A percentile compares a stretch with the other conserved stretches of the same genome.
Conservation (phyloP, 2,888 invertebrate genomes). For the Phlogophora meticulosa region DNA sequence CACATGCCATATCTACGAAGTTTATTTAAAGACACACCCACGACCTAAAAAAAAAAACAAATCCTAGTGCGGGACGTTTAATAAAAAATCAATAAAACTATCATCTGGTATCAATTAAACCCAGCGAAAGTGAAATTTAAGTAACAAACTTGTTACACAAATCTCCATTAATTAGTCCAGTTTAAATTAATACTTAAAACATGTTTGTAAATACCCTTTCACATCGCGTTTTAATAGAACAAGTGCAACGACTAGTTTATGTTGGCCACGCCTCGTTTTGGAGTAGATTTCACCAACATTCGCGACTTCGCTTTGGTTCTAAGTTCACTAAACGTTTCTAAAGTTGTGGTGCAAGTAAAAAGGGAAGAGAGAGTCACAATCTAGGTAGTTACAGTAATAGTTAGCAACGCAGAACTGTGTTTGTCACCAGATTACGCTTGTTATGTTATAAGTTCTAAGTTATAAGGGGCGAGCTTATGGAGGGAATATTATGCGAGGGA, state of each 20-base stretch:
- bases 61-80: too few relatives aligned
- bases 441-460: too few relatives aligned
- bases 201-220: slow-evolving; percentile 70
- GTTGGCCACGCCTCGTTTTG: slow-evolving; percentile 72
- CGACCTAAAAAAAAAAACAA: too few relatives aligned
- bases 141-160: slow-evolving; percentile 29
- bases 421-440: too few relatives aligned
- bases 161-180: slow-evolving; percentile 64
- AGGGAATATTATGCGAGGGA: too few relatives aligned
- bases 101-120: slow-evolving; percentile 10
- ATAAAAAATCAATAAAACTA: too few relatives aligned
- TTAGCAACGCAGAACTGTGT: too few relatives aligned
- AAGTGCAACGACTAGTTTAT: slow-evolving; percentile 66
- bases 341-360: slow-evolving; percentile 3
- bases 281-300: slow-evolving; percentile 71
- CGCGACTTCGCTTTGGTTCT: slow-evolving; percentile 42
- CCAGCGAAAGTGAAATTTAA: slow-evolving; percentile 30
- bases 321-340: slow-evolving; percentile 52
- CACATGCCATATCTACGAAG: too few relatives aligned
- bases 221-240: slow-evolving; percentile 71
- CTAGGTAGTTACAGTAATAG: too few relatives aligned
- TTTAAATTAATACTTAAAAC: slow-evolving; percentile 60
- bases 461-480: too few relatives aligned
- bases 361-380: not conserved
- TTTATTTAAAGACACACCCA: too few relatives aligned